Percentiles rank a stretch among this genome's conserved stretches.
Conservation (phyloP, 2,888 invertebrate species). For the Ecliptopera silaceata region DNA sequence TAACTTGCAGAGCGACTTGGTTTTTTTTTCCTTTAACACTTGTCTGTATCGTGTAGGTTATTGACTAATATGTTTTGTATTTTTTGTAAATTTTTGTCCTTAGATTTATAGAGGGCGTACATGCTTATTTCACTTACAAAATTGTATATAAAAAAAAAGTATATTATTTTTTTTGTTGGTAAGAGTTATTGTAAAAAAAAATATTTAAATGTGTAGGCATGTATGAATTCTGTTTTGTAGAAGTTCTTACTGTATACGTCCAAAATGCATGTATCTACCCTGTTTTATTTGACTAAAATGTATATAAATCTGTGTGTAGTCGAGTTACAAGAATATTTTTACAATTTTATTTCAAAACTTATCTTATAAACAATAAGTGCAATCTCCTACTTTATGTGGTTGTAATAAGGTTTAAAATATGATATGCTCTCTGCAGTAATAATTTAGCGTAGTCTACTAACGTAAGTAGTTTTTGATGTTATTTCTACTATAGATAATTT, state of each 20-base stretch:
- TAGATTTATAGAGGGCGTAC: slow-evolving; percentile 22
- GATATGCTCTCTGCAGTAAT: no score
- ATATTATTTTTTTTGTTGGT: neutral
- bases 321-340: neutral
- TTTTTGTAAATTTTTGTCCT: slow-evolving; percentile 39
- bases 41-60: slow-evolving; percentile 75
- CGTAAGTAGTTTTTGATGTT: no score
- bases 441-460: no score
- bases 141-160: neutral
- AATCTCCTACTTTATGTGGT: no score
- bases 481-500: no score
- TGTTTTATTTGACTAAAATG: slow-evolving; percentile 53
- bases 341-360: no score
- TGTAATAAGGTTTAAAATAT: no score
- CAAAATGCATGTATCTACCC: slow-evolving; percentile 66
- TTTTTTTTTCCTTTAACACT: slow-evolving; percentile 80
- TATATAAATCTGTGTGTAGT: slow-evolving; percentile 26
- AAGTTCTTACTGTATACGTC: slow-evolving; percentile 60
- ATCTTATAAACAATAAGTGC: no score
- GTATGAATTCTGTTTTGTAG: slow-evolving; percentile 54
- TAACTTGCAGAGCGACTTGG: slow-evolving; percentile 73
- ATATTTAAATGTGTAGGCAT: slow-evolving; percentile 16
- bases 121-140: neutral
- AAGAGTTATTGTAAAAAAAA: neutral
- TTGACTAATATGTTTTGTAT: slow-evolving; percentile 67